Evolutionary conservation across 2,888 invertebrate species (phyloP).

Genomic region (Rutpela maculata): DNA sequence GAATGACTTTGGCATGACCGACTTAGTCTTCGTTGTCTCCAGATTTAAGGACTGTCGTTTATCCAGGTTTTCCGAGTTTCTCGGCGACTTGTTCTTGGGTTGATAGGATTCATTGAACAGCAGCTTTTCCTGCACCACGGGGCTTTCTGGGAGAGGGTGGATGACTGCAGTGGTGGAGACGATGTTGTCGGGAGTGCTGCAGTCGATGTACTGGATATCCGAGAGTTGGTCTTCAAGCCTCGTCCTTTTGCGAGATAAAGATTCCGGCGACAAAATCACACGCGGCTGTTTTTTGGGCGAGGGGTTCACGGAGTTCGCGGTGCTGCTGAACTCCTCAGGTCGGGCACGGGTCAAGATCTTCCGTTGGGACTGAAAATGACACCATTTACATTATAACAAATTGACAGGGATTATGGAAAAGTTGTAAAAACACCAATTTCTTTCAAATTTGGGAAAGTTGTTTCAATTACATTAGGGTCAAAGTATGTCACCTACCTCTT

Average conservation of each 20-base stretch:
- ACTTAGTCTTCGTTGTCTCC: conserved; percentile 57
- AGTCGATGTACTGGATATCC: conserved; percentile 88
- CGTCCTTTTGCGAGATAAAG: conserved; percentile 79
- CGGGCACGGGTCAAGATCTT: conserved; percentile 75
- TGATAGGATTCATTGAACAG: conserved; percentile 65
- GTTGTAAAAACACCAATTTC: too few relatives aligned
- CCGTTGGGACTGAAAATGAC: conserved; percentile 72
- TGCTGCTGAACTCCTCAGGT: conserved; percentile 77
- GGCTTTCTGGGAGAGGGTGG: conserved; percentile 63
- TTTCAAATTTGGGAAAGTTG: too few relatives aligned
- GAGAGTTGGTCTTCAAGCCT: conserved; percentile 87
- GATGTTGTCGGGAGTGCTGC: conserved; percentile 82
- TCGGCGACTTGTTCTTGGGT: conserved; percentile 71
- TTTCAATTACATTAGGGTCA: too few relatives aligned
- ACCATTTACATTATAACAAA: background rate
- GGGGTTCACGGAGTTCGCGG: conserved; percentile 77
- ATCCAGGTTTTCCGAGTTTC: conserved; percentile 68
- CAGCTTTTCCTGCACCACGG: conserved; percentile 46
- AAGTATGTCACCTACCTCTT: conserved; percentile 67
- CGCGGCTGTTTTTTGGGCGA: conserved; percentile 80
- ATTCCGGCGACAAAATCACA: conserved; percentile 75
- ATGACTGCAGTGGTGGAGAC: conserved; percentile 70
- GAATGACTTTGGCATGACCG: conserved; percentile 67
- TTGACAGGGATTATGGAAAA: background rate
- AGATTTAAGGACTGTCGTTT: conserved; percentile 71